Evolutionary conservation across 2,888 invertebrate genomes (phyloP).

Genomic region (Notodonta ziczac): DNA sequence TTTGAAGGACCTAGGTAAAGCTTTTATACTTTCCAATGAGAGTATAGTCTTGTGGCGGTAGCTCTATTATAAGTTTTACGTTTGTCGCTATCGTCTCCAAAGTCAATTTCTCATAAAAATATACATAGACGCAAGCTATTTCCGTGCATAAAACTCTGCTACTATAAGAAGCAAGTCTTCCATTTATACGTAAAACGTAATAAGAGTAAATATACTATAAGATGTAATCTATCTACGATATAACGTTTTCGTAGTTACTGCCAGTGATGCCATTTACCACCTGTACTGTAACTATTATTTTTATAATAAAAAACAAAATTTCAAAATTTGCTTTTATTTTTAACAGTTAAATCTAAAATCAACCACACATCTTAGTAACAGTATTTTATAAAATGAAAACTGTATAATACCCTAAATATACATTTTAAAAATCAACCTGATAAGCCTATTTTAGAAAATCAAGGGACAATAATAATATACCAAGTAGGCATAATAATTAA

Average conservation of each 20-base stretch:
- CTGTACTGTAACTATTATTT: slow-evolving; percentile 16
- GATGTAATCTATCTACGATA: neutral
- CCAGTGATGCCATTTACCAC: slow-evolving; percentile 18
- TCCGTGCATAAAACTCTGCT: too few species aligned
- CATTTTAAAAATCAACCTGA: slow-evolving; percentile 51
- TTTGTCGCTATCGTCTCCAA: too few species aligned
- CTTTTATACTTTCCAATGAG: too few species aligned
- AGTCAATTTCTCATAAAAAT: too few species aligned
- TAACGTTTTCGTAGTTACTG: too few species aligned
- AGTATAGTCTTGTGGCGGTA: too few species aligned
- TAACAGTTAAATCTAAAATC: slow-evolving; percentile 70
- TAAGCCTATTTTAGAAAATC: slow-evolving; percentile 38
- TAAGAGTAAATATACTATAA: too few species aligned
- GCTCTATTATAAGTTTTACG: too few species aligned
- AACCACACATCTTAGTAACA: slow-evolving; percentile 57
- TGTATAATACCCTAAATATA: slow-evolving; percentile 33
- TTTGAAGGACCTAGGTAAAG: too few species aligned
- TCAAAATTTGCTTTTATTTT: slow-evolving; percentile 64
- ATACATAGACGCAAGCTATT: too few species aligned
- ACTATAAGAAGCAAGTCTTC: slow-evolving; percentile 18
- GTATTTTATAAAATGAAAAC: slow-evolving; percentile 51
- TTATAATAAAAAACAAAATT: slow-evolving; percentile 26
- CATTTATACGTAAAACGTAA: slow-evolving; percentile 12
- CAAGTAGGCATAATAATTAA: slow-evolving; percentile 40
- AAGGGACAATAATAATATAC: slow-evolving; percentile 40